Conservation (phyloP, 2,888 invertebrate species). For the Spialia ferax region DNA sequence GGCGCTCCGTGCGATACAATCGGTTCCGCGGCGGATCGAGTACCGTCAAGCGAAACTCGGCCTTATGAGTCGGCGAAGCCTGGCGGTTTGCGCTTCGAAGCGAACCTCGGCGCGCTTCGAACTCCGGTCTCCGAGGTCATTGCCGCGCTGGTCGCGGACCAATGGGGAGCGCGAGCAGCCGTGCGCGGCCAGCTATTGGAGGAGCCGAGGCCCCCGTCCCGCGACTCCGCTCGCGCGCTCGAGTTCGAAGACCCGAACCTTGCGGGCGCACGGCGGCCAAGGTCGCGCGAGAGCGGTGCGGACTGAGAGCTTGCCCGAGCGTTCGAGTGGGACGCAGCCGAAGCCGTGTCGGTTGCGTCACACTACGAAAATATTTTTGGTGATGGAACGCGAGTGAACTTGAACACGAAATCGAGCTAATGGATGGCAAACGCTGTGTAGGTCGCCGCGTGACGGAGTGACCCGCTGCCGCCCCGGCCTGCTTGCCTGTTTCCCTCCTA, state of each 20-base stretch:
- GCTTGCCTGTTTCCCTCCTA: slow-evolving; percentile 63
- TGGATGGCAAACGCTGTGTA: slow-evolving; percentile 76
- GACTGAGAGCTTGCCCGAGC: slow-evolving; percentile 68
- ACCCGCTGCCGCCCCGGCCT: slow-evolving; percentile 59
- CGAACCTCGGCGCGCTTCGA: slow-evolving; percentile 92
- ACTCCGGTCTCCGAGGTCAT: slow-evolving; percentile 94
- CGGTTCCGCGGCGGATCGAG: slow-evolving; percentile 69
- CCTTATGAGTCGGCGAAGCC: slow-evolving; percentile 81
- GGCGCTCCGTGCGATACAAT: slow-evolving; percentile 83
- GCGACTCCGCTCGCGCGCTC: slow-evolving; percentile 68
- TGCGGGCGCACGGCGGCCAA: slow-evolving; percentile 95
- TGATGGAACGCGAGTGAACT: slow-evolving; percentile 86
- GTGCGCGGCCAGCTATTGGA: slow-evolving; percentile 78
- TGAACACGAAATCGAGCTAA: slow-evolving; percentile 83
- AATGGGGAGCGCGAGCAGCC: slow-evolving; percentile 82
- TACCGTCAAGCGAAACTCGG: slow-evolving; percentile 79
- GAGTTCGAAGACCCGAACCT: slow-evolving; percentile 94
- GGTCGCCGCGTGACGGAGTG: slow-evolving; percentile 72
- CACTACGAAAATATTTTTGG: slow-evolving; percentile 85
- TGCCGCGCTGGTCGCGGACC: slow-evolving; percentile 88
- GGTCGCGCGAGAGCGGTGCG: slow-evolving; percentile 87
- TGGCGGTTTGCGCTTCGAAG: slow-evolving; percentile 81
- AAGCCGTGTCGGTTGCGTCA: slow-evolving; percentile 77
- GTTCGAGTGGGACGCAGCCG: slow-evolving; percentile 76
- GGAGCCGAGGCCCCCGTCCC: slow-evolving; percentile 72